Evolutionary conservation across 2,888 invertebrate species (phyloP), one percentile per base, ranked within the genome.

Genomic region (Polietes domitor): DNA sequence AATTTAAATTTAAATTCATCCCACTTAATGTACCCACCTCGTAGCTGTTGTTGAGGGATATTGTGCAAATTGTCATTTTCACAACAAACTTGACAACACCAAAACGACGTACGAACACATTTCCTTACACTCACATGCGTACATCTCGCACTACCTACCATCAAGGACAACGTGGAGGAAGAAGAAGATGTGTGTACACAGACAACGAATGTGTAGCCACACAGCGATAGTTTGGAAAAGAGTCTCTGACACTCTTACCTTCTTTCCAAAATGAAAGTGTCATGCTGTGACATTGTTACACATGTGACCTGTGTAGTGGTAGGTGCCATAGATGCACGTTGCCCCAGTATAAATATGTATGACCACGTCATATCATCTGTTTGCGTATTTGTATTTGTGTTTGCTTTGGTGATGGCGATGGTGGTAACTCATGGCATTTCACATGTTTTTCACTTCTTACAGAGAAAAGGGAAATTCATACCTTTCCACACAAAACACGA

Each of bases 31-130:
- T 28, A 17, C 53, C 55, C 21, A 65, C 55, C 68, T 73, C 19
- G 26, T 21, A 65, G 15, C 37, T 43, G 43, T 74, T 72, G 28
- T 2, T n/a, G 3, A n/a, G 10, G 43, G 58, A 58, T 76, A 65
- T 63, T 72, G 63, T 68, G 47, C 55, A 72, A 72, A 72, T 77
- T 81, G 80, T 81, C 76, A 81, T 58, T 77, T 81, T 77, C 65
- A 50, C 72, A 77, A 77, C 72, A 81, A 68, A 77, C 32, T 21
- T 80, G 75, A 72, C 76, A 81, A 70, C 72, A 70, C 55, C 41
- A 68, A 43, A 72, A 76, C 68, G 43, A 43, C 28, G 26, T 61
- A 28, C 28, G 28, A 61, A 61, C 24, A 21, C 55, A 61, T 61
- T 61, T 28, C 61, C 61, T 58, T 58, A 15, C 26, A 58, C 58